These are phyloP conservation scores for Sterna hirundo DNA, from an alignment of 2,113 vertebrate species.

Conservation along the genomic window DNA sequence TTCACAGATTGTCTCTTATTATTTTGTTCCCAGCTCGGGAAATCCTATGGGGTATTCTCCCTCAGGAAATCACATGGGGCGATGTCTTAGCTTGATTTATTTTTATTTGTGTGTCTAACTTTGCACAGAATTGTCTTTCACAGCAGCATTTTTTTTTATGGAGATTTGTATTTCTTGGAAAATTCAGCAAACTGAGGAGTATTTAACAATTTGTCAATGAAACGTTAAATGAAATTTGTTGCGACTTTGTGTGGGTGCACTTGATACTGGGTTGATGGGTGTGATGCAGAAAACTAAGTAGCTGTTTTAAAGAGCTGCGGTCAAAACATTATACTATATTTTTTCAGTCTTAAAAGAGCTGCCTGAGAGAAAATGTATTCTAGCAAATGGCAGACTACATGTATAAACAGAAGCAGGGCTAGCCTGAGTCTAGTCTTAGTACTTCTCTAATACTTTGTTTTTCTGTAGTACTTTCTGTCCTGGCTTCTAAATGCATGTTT, in stretches of 20 bases:
- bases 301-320: not conserved
- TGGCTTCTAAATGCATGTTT: not conserved
- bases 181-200: not conserved
- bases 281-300: not conserved
- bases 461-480: not conserved
- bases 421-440: not conserved
- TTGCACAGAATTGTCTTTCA: conserved; percentile 15
- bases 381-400: not conserved
- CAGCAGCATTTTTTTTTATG: not conserved
- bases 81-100: conserved; percentile 37
- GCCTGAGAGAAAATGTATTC: not conserved
- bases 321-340: not conserved
- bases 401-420: not conserved
- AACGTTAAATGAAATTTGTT: conserved; percentile 6
- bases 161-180: conserved; percentile 15
- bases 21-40: not conserved
- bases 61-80: not conserved
- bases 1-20: conserved; percentile 18
- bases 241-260: not conserved
- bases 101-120: conserved; percentile 7
- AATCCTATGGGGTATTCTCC: conserved; percentile 12
- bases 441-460: not conserved
- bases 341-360: not conserved
- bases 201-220: not conserved
- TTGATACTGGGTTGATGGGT: not conserved